Base-by-base conservation (phyloP, 1,140 invertebrate species). In the Chelonus insularis region DNA sequence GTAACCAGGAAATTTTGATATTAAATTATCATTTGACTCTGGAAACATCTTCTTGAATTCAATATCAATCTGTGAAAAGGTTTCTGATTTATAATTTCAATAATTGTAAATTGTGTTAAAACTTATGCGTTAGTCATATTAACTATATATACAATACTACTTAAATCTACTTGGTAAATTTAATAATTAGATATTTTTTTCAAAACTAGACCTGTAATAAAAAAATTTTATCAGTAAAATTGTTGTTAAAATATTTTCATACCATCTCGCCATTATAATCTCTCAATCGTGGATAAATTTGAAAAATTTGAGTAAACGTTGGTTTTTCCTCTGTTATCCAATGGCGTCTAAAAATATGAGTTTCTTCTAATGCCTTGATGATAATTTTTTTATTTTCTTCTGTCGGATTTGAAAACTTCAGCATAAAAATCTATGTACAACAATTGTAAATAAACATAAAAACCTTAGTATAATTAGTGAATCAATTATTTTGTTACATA, bases 211-310 rank as follows among this genome's bases (percentile, higher is more conserved):
- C 20, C 3, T 1, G 6, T 14, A 45, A 6, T 4, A 57, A 45
- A 1, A 23, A n/a, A 25, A 7, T 6, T 4, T 4, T 9, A 20
- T 45, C 23, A 6, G 21, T 12, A 57, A 25, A 57, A 9, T 21
- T 29, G 9, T n/a, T 4, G 4, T 43, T 18, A 14, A 45, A 57
- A n/a, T 57, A 23, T 36, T 57, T 5, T 23, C 9, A 16, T 34
- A 52, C 48, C 23, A 52, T 11, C n/a, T 52, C 48, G n/a, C 48
- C 48, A 32, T 52, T 8, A 14, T 29, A 52, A 34, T 52, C 48
- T 34, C n/a, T 2, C 7, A 52, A 14, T 6, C 48, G 48, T 32
- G 48, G 48, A 34, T 52, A 52, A 2, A 8, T 52, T 12, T n/a
- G 7, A 7, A 52, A 34, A 12, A 52, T 32, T 32, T 52, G 20